These are phyloP conservation scores for Canis aureus DNA, from an alignment of 2,113 vertebrate genomes.

Conservation along the genomic window DNA sequence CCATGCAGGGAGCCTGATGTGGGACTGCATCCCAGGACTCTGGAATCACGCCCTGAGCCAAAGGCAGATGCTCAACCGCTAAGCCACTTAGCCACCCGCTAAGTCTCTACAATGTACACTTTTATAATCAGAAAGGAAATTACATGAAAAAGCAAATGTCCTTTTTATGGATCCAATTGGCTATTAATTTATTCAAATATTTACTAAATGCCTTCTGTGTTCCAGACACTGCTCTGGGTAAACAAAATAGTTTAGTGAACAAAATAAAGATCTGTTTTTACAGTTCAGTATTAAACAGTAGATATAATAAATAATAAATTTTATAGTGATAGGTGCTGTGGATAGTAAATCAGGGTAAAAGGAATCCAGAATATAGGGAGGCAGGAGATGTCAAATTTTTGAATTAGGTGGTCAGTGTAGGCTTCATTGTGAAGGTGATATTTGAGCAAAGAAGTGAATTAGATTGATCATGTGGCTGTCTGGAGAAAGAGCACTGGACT, in stretches of 20 bases:
- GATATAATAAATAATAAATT: not conserved
- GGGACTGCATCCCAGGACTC: no score
- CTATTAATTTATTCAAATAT: not conserved
- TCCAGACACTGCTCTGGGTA: not conserved
- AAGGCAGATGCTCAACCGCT: no score
- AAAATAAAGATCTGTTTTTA: slow-evolving; percentile 25
- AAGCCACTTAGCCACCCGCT: no score
- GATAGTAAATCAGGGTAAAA: not conserved
- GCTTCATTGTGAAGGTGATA: not conserved
- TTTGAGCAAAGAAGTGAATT: not conserved
- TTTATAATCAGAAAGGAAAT: slow-evolving; percentile 51
- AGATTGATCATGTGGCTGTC: not conserved
- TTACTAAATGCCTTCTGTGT: not conserved
- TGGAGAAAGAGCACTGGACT: not conserved
- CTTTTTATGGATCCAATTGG: not conserved
- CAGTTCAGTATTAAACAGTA: not conserved
- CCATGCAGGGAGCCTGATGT: no score
- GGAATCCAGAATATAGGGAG: not conserved
- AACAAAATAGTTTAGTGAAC: not conserved
- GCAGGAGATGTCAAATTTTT: not conserved
- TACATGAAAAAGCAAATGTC: not conserved
- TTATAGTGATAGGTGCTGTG: not conserved
- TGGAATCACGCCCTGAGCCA: no score
- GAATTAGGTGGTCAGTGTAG: not conserved
- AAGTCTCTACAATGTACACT: not conserved